These are phyloP conservation scores for Drosophila paulistorum DNA, from an alignment of 1,140 invertebrate species.

Conservation along the genomic window DNA sequence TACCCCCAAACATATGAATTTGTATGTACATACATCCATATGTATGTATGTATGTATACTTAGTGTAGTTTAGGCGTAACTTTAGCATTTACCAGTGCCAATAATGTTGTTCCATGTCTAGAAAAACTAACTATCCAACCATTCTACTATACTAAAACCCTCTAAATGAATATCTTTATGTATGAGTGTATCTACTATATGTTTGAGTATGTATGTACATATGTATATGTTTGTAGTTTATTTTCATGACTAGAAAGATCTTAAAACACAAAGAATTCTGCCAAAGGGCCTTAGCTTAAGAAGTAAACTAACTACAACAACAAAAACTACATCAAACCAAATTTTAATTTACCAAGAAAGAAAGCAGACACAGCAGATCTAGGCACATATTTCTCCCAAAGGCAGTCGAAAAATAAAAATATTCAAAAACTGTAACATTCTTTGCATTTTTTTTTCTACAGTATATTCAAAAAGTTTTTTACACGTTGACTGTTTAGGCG, in stretches of 20 bases:
- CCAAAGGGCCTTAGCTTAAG: conserved; percentile 46
- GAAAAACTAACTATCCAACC: conserved; percentile 17
- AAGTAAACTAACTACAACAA: conserved; percentile 17
- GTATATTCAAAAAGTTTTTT: too few relatives aligned
- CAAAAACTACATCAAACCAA: conserved; percentile 1
- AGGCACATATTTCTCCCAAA: too few relatives aligned
- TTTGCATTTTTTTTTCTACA: too few relatives aligned
- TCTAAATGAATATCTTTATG: conserved; percentile 17
- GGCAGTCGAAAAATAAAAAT: too few relatives aligned
- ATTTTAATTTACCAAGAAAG: not conserved
- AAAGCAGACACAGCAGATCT: not conserved
- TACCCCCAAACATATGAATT: not conserved
- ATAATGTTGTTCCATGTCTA: conserved; percentile 67
- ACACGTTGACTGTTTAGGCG: too few relatives aligned
- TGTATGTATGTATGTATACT: conserved; percentile 5
- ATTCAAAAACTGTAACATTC: too few relatives aligned
- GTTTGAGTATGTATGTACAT: conserved; percentile 1
- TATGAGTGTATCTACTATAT: not conserved
- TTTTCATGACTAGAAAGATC: conserved; percentile 2
- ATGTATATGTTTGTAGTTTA: not conserved
- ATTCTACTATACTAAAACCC: conserved; percentile 13
- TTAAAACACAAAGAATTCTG: conserved; percentile 10
- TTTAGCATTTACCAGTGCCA: conserved; percentile 64
- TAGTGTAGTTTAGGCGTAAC: conserved; percentile 27
- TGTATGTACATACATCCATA: not conserved